A percentile compares a stretch with the other conserved stretches of the same genome.
Conservation (phyloP, 2,113 vertebrate genomes). For the Pteropus alecto region DNA sequence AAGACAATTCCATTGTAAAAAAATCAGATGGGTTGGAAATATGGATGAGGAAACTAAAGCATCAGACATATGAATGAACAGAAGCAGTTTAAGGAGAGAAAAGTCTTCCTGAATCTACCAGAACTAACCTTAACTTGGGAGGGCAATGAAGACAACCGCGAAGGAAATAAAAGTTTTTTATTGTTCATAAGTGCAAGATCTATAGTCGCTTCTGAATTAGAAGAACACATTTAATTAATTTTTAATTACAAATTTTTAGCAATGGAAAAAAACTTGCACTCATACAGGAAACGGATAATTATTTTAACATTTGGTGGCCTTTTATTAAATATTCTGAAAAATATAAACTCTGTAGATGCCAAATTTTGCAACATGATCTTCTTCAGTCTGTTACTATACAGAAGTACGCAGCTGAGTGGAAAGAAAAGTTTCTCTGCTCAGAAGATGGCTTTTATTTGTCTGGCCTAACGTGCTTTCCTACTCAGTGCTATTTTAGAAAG, state of each 20-base stretch:
- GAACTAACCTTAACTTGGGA: neutral
- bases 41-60: constrained; percentile 29
- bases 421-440: constrained; percentile 44
- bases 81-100: neutral
- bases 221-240: constrained; percentile 55
- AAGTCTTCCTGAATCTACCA: constrained; percentile 19
- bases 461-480: neutral
- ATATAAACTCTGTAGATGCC: constrained; percentile 73
- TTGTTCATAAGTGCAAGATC: constrained; percentile 56
- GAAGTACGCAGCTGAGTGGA: constrained; percentile 56
- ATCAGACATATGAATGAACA: neutral
- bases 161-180: constrained; percentile 57
- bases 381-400: constrained; percentile 69
- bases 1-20: neutral
- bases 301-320: constrained; percentile 79
- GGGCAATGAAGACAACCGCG: neutral
- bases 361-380: constrained; percentile 72
- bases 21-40: neutral
- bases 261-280: constrained; percentile 60
- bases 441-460: constrained; percentile 56
- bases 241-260: constrained; percentile 70
- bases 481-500: constrained; percentile 33
- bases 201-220: constrained; percentile 63
- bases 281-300: constrained; percentile 72
- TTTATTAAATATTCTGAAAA: constrained; percentile 81